Percentiles rank a stretch among this genome's conserved stretches.
phyloP scores from a whole-genome alignment of 2,888 invertebrate genomes.

The Brenthis hecate region DNA sequence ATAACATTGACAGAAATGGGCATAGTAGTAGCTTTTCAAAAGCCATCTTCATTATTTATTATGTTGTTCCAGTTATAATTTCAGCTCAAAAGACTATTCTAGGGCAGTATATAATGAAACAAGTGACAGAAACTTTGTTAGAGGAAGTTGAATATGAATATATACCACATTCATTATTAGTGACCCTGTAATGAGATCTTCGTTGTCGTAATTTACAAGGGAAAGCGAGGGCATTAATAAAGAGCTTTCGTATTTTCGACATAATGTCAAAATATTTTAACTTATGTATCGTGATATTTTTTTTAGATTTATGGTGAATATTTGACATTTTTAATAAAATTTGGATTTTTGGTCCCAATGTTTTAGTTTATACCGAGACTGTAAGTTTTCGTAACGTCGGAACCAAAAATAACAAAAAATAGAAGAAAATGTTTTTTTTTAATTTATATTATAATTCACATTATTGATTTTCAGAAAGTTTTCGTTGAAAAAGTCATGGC shows the following conservation, averaged over 20 bases:
- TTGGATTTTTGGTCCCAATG: too few relatives aligned
- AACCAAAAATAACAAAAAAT: too few relatives aligned
- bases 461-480: too few relatives aligned
- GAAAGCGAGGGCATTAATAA: background rate
- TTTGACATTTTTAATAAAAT: too few relatives aligned
- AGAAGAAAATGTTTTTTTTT: too few relatives aligned
- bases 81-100: conserved; percentile 16
- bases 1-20: background rate
- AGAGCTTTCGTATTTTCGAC: background rate
- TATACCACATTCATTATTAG: conserved; percentile 24
- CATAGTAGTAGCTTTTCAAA: conserved; percentile 3
- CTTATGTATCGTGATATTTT: too few relatives aligned
- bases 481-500: too few relatives aligned
- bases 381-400: too few relatives aligned
- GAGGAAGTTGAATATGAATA: conserved; percentile 24
- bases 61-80: conserved; percentile 2
- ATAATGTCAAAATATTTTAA: background rate
- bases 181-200: conserved; percentile 28
- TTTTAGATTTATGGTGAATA: too few relatives aligned
- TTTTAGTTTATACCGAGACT: too few relatives aligned
- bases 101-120: conserved; percentile 18
- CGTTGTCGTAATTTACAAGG: conserved; percentile 8
- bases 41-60: conserved; percentile 11
- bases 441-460: too few relatives aligned
- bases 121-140: conserved; percentile 18